Conservation (phyloP, 2,888 invertebrate species). For the Protophormia terraenovae region DNA sequence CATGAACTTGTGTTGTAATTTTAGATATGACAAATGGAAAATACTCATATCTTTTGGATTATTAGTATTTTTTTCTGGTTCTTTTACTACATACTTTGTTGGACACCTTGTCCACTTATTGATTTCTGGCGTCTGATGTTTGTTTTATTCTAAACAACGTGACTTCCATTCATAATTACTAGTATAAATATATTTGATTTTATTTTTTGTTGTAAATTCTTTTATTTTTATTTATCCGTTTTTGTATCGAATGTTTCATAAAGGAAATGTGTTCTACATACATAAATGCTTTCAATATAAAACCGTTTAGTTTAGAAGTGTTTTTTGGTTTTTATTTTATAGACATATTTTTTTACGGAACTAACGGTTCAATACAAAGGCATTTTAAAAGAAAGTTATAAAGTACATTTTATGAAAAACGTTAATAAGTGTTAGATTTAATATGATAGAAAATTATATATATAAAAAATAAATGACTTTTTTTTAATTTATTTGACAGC, state of each 20-base stretch:
- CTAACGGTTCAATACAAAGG: not conserved
- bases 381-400: not conserved
- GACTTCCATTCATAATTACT: constrained; percentile 48
- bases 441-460: not conserved
- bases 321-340: not conserved
- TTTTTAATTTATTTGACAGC: too few species aligned
- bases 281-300: not conserved
- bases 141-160: constrained; percentile 45
- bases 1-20: not conserved
- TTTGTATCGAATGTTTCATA: not conserved
- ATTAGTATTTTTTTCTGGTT: not conserved
- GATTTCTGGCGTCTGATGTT: constrained; percentile 52
- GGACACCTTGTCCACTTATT: constrained; percentile 18
- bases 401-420: not conserved
- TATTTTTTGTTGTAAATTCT: not conserved
- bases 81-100: not conserved
- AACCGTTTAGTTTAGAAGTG: not conserved
- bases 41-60: not conserved
- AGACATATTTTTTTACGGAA: not conserved
- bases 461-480: too few species aligned
- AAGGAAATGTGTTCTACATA: constrained; percentile 59
- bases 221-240: not conserved
- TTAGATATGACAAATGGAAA: not conserved
- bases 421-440: not conserved
- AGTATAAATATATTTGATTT: not conserved